A percentile compares a stretch with the other conserved stretches of the same genome.
These are phyloP conservation scores for Chaetorhynchus papuensis DNA, from an alignment of 2,113 vertebrate genomes.

Conservation along the genomic window DNA sequence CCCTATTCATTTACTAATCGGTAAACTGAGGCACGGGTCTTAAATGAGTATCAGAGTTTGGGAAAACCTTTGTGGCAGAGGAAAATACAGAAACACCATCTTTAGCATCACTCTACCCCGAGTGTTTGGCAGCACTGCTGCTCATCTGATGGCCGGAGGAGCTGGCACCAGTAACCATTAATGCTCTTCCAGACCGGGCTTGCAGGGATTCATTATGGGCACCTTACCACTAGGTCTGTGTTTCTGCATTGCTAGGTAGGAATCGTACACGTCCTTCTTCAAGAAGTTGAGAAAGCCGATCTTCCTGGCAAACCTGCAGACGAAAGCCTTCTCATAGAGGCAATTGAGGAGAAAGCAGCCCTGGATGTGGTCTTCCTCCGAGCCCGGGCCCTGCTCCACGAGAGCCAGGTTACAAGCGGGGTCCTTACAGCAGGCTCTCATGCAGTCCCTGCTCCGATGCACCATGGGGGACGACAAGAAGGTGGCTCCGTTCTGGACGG, in stretches of 20 bases:
- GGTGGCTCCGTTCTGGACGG: constrained; percentile 84
- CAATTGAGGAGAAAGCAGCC: constrained; percentile 90
- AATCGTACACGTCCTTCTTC: constrained; percentile 71
- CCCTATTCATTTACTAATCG: not conserved
- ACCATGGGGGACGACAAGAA: constrained; percentile 78
- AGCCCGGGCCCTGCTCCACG: constrained; percentile 68
- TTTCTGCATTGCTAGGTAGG: constrained; percentile 60
- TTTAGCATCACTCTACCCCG: not conserved
- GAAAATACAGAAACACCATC: not conserved
- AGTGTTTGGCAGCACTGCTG: not conserved
- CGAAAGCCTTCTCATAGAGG: constrained; percentile 85
- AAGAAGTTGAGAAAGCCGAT: constrained; percentile 82
- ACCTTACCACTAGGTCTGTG: constrained; percentile 60
- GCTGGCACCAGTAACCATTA: not conserved
- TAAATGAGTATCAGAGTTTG: not conserved
- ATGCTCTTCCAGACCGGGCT: not conserved
- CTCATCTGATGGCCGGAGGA: not conserved
- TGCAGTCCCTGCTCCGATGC: constrained; percentile 73
- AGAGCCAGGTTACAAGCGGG: constrained; percentile 84
- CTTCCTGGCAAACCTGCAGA: constrained; percentile 84
- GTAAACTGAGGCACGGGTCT: not conserved
- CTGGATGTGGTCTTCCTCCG: constrained; percentile 57
- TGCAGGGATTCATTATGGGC: not conserved
- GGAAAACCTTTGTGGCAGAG: not conserved
- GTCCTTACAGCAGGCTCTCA: constrained; percentile 82